Evolutionary conservation across 1,140 invertebrate genomes (phyloP).

Genomic region (Tachypleus tridentatus): DNA sequence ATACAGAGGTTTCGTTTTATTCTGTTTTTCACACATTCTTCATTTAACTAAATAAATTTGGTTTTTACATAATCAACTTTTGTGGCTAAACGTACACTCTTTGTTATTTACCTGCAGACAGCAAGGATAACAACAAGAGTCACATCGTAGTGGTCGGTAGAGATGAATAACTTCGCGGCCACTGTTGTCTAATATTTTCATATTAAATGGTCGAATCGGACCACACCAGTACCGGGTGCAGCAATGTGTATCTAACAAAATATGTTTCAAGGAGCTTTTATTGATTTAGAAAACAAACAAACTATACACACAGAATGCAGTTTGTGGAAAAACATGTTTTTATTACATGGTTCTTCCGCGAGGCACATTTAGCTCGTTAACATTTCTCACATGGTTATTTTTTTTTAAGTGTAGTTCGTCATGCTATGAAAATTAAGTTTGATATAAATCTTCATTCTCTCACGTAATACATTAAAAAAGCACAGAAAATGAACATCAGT

Average conservation of each 20-base stretch:
- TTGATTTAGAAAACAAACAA: background rate
- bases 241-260: conserved; percentile 38
- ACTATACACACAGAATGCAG: background rate
- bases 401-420: no score
- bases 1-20: no score
- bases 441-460: no score
- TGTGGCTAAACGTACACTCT: background rate
- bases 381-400: no score
- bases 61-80: no score
- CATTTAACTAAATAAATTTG: no score
- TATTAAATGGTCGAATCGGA: conserved; percentile 56
- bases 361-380: background rate
- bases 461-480: no score
- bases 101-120: conserved; percentile 55
- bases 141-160: conserved; percentile 51
- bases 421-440: no score
- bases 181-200: conserved; percentile 66
- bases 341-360: background rate
- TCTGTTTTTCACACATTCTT: no score
- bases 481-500: no score
- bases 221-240: conserved; percentile 67
- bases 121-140: conserved; percentile 65
- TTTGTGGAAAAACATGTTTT: background rate
- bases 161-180: conserved; percentile 64
- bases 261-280: no score